Base-by-base conservation (phyloP, 1,140 invertebrate species). In the Rhyzopertha dominica region DNA sequence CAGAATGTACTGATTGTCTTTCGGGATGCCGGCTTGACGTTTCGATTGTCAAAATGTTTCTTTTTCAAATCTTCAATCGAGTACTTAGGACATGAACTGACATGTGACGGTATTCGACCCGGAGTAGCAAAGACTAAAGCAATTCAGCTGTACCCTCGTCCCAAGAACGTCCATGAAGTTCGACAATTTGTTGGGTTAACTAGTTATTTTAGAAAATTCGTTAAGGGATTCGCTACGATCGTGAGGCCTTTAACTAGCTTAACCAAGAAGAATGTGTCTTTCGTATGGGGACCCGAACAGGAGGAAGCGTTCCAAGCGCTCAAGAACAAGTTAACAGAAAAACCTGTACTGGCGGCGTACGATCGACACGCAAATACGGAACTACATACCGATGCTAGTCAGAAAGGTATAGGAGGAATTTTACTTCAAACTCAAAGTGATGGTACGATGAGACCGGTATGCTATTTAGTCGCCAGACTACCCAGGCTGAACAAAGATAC, bases 141-240 rank as follows among this genome's bases (percentile, higher is more conserved):
- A 0, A 60, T 66, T 2, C 22, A 32, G 12, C 32, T 57, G 4
- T 59, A 56, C 51, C 59, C 53, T 1, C n/a, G 24, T 2, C 60
- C 60, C 3, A 46, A 13, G 28, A 47, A 58, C 37, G 42, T 60
- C 10, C 55, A 60, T 36, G 34, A 61, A 26, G n/a, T 65, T 19
- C 51, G 64, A 35, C 53, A 56, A 32, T 66, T 68, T 53, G 20
- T 63, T n/a, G 61, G 63, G 9, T 44, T 58, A 29, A 29, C 56
- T 0, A 51, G 54, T 16, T 66, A 56, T 44, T 66, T 68, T 49
- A 25, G 62, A 5, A 48, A 49, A 16, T 69, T 62, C 47, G 53
- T 67, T 5, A 20, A 44, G 9, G 41, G 49, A 10, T 63, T 63
- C 44, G 54, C 65, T 4, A 29, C 48, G 23, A 59, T 58, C 16